These are phyloP conservation scores for Drosophila rellima DNA, from an alignment of 2,888 invertebrate genomes.

Conservation along the genomic window DNA sequence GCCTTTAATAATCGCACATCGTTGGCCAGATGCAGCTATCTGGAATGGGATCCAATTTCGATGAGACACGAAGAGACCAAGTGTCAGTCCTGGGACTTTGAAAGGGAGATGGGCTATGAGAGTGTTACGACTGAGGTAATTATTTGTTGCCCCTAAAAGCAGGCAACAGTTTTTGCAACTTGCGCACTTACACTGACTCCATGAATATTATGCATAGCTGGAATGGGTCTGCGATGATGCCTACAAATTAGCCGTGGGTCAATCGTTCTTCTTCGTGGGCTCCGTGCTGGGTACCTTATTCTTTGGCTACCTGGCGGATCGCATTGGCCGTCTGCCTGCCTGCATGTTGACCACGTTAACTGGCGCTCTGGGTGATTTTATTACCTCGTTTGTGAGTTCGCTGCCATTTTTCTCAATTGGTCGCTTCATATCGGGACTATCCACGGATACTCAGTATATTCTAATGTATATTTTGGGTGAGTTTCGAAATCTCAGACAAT, in stretches of 20 bases:
- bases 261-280: slow-evolving; percentile 88
- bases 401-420: slow-evolving; percentile 86
- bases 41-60: slow-evolving; percentile 25
- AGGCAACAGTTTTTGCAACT: background rate
- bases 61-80: slow-evolving; percentile 48
- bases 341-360: slow-evolving; percentile 87
- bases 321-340: slow-evolving; percentile 87
- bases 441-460: slow-evolving; percentile 87
- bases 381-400: slow-evolving; percentile 86
- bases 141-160: slow-evolving; percentile 4
- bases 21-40: slow-evolving; percentile 29
- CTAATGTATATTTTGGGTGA: slow-evolving; percentile 88
- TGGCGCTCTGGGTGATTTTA: slow-evolving; percentile 87
- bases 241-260: slow-evolving; percentile 87
- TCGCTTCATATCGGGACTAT: slow-evolving; percentile 87
- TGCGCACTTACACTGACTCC: slow-evolving; percentile 42
- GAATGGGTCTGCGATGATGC: slow-evolving; percentile 88
- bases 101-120: slow-evolving; percentile 86
- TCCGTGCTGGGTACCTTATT: slow-evolving; percentile 87
- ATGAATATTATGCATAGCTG: slow-evolving; percentile 72
- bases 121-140: slow-evolving; percentile 88
- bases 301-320: slow-evolving; percentile 88
- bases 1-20: background rate
- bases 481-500: slow-evolving; percentile 2
- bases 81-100: slow-evolving; percentile 87